A percentile compares a stretch with the other conserved stretches of the same genome.
Conservation (phyloP, 64 coral and sea anemone genomes). For the Stichodactyla helianthus region DNA sequence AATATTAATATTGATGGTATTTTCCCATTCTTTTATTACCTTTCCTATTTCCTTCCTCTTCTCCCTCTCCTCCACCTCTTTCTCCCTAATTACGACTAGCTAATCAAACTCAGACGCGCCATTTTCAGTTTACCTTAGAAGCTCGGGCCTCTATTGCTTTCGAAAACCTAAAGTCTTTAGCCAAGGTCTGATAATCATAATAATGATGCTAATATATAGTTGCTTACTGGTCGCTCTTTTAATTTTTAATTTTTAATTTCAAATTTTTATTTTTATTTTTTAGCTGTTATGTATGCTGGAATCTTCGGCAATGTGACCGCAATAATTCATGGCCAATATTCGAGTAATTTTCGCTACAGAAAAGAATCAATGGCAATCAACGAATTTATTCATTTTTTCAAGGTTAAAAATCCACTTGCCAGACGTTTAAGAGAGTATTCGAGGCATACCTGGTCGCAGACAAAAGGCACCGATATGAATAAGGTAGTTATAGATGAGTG, state of each 20-base stretch:
- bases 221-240: not conserved
- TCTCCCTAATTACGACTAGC: no score
- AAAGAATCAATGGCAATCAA: constrained; percentile 89
- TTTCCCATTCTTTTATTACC: no score
- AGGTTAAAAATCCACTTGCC: constrained; percentile 87
- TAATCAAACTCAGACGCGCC: no score
- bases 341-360: constrained; percentile 92
- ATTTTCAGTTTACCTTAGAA: no score
- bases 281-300: constrained; percentile 93
- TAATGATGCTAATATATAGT: no score
- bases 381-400: constrained; percentile 88
- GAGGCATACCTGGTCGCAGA: constrained; percentile 95
- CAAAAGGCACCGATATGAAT: constrained; percentile 88
- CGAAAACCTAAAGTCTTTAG: no score
- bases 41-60: no score
- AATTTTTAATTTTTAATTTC: not conserved
- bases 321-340: constrained; percentile 98
- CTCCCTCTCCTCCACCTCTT: no score
- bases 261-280: not conserved
- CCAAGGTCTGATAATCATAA: no score
- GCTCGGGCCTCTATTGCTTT: no score
- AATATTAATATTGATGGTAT: no score
- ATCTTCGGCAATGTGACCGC: constrained; percentile 99
- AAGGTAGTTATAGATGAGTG: constrained; percentile 50
- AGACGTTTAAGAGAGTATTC: constrained; percentile 89